Conservation (phyloP, 2,888 invertebrate genomes). For the Monopis laevigella region DNA sequence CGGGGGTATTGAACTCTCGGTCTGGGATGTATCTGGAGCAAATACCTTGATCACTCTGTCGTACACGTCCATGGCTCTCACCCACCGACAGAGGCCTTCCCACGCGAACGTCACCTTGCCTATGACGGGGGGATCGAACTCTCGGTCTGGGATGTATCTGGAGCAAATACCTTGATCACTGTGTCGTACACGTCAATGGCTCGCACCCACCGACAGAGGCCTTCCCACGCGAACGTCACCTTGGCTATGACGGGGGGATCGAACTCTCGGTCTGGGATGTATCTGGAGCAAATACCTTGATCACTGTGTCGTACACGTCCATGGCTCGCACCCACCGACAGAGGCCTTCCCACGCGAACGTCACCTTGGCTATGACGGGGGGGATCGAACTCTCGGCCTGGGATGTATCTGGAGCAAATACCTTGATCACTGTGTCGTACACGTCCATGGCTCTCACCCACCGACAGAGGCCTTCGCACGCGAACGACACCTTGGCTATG, state of each 20-base stretch:
- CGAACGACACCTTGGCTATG: slow-evolving; percentile 91
- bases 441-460: slow-evolving; percentile 98
- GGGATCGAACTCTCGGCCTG: slow-evolving; percentile 91
- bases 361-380: slow-evolving; percentile 88
- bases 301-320: slow-evolving; percentile 95
- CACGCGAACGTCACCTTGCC: slow-evolving; percentile 94
- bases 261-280: slow-evolving; percentile 90
- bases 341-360: slow-evolving; percentile 95
- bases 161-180: slow-evolving; percentile 73
- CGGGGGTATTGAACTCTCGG: slow-evolving; percentile 88
- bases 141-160: slow-evolving; percentile 88
- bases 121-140: slow-evolving; percentile 89
- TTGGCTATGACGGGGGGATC: slow-evolving; percentile 88
- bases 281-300: slow-evolving; percentile 72
- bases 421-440: slow-evolving; percentile 90
- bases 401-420: slow-evolving; percentile 73
- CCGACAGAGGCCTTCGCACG: slow-evolving; percentile 94
- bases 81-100: slow-evolving; percentile 96
- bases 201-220: slow-evolving; percentile 94
- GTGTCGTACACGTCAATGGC: slow-evolving; percentile 97
- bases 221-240: slow-evolving; percentile 96
- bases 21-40: slow-evolving; percentile 81
- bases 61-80: slow-evolving; percentile 96
- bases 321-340: slow-evolving; percentile 97
- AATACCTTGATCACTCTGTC: slow-evolving; percentile 87